Percentiles rank a stretch among this genome's conserved stretches.
Evolutionary conservation across 2,888 invertebrate species (phyloP).

Genomic region (Bimastos eiseni): DNA sequence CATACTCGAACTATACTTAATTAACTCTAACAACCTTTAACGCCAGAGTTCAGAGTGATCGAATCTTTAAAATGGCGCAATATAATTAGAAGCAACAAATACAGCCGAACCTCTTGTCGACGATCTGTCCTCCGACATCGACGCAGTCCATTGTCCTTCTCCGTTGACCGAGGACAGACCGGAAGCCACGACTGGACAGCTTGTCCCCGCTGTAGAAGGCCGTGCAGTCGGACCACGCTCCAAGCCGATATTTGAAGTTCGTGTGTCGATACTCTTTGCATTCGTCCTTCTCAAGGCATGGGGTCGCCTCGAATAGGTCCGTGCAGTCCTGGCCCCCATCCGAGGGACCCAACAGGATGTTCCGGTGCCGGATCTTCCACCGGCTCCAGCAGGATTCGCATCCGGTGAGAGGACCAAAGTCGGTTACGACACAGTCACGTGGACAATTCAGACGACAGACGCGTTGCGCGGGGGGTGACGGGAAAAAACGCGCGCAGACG

Average conservation of each 20-base stretch:
- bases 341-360: conserved; percentile 36
- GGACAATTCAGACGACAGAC: conserved; percentile 39
- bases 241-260: conserved; percentile 37
- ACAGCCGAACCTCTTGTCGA: conserved; percentile 38
- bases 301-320: conserved; percentile 31
- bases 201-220: conserved; percentile 34
- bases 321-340: conserved; percentile 36
- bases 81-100: neutral
- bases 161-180: conserved; percentile 38
- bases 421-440: conserved; percentile 40
- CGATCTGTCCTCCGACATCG: conserved; percentile 32
- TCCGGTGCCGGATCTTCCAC: conserved; percentile 35
- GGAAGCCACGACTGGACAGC: conserved; percentile 30
- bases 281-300: conserved; percentile 32
- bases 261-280: conserved; percentile 32
- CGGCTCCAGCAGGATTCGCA: conserved; percentile 40
- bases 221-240: conserved; percentile 37
- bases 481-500: conserved; percentile 34
- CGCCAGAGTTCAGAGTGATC: no score
- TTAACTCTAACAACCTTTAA: no score
- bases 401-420: conserved; percentile 45
- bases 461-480: conserved; percentile 31
- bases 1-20: neutral
- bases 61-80: no score
- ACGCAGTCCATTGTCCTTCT: conserved; percentile 40